Evolutionary conservation across 2,797 vertebrate genomes (phyloP).

Genomic region (Atherinosoma microstoma): DNA sequence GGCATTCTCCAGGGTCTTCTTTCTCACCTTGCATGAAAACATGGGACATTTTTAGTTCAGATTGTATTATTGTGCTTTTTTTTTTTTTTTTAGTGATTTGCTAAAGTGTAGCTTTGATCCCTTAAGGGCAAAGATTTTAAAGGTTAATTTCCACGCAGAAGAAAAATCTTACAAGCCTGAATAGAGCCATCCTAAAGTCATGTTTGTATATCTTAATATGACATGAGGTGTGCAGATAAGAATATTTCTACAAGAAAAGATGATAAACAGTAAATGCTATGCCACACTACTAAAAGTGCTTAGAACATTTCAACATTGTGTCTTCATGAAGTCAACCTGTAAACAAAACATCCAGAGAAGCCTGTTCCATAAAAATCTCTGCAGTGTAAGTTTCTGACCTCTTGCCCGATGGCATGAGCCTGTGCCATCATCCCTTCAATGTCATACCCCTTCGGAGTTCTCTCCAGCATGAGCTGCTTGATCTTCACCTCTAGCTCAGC

Average conservation of each 20-base stretch:
- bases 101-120: not conserved
- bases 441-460: constrained; percentile 77
- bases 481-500: constrained; percentile 85
- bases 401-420: constrained; percentile 81
- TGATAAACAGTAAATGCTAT: not conserved
- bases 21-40: constrained; percentile 74
- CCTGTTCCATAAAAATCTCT: not conserved
- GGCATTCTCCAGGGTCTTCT: constrained; percentile 82
- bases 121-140: not conserved
- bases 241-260: not conserved
- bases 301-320: not conserved
- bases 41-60: not conserved
- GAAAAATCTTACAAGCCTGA: not conserved
- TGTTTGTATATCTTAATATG: not conserved
- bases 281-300: not conserved
- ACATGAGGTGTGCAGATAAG: not conserved
- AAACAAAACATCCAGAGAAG: not conserved
- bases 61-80: not conserved
- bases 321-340: not conserved
- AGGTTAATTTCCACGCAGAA: not conserved
- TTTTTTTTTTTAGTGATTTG: not conserved
- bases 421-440: constrained; percentile 84
- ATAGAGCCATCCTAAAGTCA: not conserved
- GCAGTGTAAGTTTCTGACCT: constrained; percentile 71
- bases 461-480: constrained; percentile 83